A percentile compares a stretch with the other conserved stretches of the same genome.
These are phyloP conservation scores for Plagodis dolabraria DNA, from an alignment of 2,888 invertebrate genomes.

Conservation along the genomic window DNA sequence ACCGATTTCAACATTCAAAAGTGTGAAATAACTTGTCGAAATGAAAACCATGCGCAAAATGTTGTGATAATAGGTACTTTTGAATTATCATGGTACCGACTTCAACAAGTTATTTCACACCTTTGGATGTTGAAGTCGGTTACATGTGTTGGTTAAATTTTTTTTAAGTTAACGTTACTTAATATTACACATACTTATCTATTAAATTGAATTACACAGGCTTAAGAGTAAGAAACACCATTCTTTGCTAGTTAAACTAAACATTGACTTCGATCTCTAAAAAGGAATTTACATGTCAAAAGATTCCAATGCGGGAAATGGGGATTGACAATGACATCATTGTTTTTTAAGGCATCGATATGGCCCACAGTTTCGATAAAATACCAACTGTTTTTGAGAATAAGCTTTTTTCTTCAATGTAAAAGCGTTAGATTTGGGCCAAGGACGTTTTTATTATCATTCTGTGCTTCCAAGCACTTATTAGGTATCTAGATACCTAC, in stretches of 20 bases:
- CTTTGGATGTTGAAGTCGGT: too few species aligned
- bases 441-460: slow-evolving; percentile 9
- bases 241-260: background rate
- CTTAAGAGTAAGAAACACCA: too few species aligned
- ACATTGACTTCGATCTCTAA: slow-evolving; percentile 22
- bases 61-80: too few species aligned
- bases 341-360: slow-evolving; percentile 32
- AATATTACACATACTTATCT: too few species aligned
- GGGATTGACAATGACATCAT: slow-evolving; percentile 35
- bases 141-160: too few species aligned
- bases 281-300: slow-evolving; percentile 43
- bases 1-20: too few species aligned
- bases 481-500: background rate
- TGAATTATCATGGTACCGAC: too few species aligned
- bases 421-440: slow-evolving; percentile 10
- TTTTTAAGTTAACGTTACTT: too few species aligned
- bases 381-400: slow-evolving; percentile 10
- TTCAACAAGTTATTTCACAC: too few species aligned
- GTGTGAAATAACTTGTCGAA: too few species aligned
- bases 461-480: slow-evolving; percentile 11
- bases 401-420: slow-evolving; percentile 16
- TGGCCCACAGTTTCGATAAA: slow-evolving; percentile 1
- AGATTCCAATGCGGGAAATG: slow-evolving; percentile 30
- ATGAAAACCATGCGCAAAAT: too few species aligned
- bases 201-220: too few species aligned